Conservation (phyloP, 2,797 vertebrate genomes). For the Sebastes matsubarae region DNA sequence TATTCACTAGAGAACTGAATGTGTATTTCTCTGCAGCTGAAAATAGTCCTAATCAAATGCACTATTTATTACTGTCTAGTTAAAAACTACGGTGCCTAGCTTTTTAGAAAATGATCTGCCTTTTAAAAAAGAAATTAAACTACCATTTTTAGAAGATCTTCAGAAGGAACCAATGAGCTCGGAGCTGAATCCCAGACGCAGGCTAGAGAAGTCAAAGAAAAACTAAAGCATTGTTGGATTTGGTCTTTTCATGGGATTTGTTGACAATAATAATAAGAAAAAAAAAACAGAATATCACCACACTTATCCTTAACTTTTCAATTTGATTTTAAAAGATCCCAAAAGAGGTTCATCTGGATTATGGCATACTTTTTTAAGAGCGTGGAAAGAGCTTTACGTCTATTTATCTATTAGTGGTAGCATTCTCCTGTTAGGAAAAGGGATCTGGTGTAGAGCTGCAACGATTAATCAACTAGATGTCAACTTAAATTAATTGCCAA, state of each 20-base stretch:
- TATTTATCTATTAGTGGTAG: neutral
- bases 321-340: neutral
- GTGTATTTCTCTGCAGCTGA: neutral
- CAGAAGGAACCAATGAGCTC: neutral
- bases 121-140: neutral
- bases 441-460: too few species aligned
- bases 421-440: neutral
- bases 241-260: neutral
- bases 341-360: neutral
- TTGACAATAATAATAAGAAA: neutral
- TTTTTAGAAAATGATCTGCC: neutral
- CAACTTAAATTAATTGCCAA: too few species aligned
- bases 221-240: neutral
- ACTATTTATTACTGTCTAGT: neutral
- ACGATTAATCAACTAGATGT: too few species aligned
- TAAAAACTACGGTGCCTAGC: neutral
- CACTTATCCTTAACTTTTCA: neutral
- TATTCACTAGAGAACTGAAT: neutral
- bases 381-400: neutral
- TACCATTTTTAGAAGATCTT: neutral
- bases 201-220: neutral
- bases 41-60: neutral
- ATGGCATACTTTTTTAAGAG: neutral
- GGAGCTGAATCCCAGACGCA: neutral
- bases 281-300: neutral